These are phyloP conservation scores for Mythimna loreyi DNA, from an alignment of 2,888 invertebrate genomes.

Conservation along the genomic window DNA sequence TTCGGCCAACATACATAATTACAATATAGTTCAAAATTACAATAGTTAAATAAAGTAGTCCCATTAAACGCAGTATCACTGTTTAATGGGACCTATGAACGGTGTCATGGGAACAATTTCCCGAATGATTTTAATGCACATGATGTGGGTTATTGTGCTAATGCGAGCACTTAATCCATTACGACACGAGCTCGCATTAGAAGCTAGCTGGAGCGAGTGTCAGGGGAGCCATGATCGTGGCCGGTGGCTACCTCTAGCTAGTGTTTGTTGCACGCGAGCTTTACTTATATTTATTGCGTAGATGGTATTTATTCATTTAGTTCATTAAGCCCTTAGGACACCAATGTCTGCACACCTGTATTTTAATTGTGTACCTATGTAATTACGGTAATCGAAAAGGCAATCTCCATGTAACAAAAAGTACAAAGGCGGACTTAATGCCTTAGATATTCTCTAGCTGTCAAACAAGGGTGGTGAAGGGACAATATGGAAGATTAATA, in stretches of 20 bases:
- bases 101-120: constrained; percentile 74
- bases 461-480: too few relatives aligned
- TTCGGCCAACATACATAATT: constrained; percentile 23
- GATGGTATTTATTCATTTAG: too few relatives aligned
- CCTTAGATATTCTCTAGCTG: too few relatives aligned
- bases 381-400: too few relatives aligned
- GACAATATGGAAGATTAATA: too few relatives aligned
- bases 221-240: constrained; percentile 54
- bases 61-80: constrained; percentile 67
- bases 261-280: constrained; percentile 21
- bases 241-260: constrained; percentile 11
- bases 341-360: too few relatives aligned
- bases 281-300: constrained; percentile 18
- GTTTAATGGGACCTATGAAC: constrained; percentile 54
- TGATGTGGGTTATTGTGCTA: constrained; percentile 86
- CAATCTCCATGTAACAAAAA: too few relatives aligned
- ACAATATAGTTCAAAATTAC: constrained; percentile 43
- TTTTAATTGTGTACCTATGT: too few relatives aligned
- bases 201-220: constrained; percentile 59
- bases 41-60: constrained; percentile 40
- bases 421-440: too few relatives aligned
- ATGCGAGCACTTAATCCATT: constrained; percentile 81
- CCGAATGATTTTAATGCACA: constrained; percentile 76
- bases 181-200: constrained; percentile 70
- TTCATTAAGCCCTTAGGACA: too few relatives aligned